phyloP scores from a whole-genome alignment of 2,888 invertebrate species.

The Colostygia pectinataria region DNA sequence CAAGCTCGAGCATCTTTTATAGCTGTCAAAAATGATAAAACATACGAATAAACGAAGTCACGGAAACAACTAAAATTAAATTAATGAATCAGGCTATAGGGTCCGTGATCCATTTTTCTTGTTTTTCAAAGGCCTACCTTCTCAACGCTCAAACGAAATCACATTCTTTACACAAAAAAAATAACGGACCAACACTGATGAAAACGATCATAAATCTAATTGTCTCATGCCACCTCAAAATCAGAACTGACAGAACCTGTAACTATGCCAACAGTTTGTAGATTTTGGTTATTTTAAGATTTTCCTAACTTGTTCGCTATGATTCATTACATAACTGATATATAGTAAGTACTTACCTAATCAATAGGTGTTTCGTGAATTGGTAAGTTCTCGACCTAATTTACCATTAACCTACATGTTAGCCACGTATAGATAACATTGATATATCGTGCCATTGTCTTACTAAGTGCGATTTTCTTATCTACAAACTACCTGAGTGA shows the following conservation, averaged over 20 bases:
- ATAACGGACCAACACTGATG: no score
- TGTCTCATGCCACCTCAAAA: constrained; percentile 24
- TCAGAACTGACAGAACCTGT: constrained; percentile 30
- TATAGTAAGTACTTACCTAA: no score
- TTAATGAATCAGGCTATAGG: no score
- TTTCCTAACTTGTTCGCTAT: constrained; percentile 9
- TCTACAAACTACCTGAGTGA: constrained; percentile 33
- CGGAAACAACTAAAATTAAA: no score
- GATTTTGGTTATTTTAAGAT: constrained; percentile 8
- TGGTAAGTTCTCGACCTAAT: constrained; percentile 66
- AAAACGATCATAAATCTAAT: constrained; percentile 15
- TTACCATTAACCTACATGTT: constrained; percentile 69
- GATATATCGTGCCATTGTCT: constrained; percentile 61
- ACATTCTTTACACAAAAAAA: no score
- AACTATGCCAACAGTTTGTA: constrained; percentile 16
- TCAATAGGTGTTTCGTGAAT: constrained; percentile 54
- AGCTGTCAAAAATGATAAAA: no score
- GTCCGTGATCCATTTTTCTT: no score
- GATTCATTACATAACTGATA: constrained; percentile 15
- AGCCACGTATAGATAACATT: constrained; percentile 61
- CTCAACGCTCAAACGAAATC: no score
- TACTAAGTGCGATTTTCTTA: constrained; percentile 53
- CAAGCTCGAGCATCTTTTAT: no score
- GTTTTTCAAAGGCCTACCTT: no score
- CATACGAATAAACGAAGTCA: no score